phyloP scores from a whole-genome alignment of 1,140 invertebrate genomes.

The Belonocnema kinseyi region DNA sequence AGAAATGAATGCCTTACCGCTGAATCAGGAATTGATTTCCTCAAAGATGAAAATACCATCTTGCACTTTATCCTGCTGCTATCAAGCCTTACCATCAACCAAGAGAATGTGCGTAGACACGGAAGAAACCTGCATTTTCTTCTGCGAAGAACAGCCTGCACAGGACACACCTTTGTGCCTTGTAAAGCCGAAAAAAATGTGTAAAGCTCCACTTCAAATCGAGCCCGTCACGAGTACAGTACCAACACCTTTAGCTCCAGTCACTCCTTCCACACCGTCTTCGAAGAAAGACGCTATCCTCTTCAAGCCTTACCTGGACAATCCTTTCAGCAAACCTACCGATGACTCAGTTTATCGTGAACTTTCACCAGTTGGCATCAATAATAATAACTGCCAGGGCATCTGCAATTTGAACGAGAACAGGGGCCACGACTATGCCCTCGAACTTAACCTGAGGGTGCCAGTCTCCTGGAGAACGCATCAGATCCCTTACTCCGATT shows the following conservation, averaged over 20 bases:
- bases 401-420: conserved; percentile 66
- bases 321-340: conserved; percentile 72
- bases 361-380: conserved; percentile 49
- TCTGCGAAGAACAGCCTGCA: conserved; percentile 50
- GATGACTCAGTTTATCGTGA: conserved; percentile 47
- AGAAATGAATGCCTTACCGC: not conserved
- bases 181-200: conserved; percentile 64
- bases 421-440: conserved; percentile 58
- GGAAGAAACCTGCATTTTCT: conserved; percentile 37
- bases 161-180: conserved; percentile 71
- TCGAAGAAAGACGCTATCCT: conserved; percentile 73
- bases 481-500: conserved; percentile 51
- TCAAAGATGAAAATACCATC: conserved; percentile 53
- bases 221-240: conserved; percentile 69
- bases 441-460: conserved; percentile 65
- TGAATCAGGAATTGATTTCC: conserved; percentile 42
- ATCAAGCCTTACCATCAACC: conserved; percentile 48
- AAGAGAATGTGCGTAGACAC: conserved; percentile 55
- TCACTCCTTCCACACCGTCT: conserved; percentile 52
- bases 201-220: conserved; percentile 42
- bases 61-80: conserved; percentile 57
- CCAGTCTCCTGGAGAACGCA: conserved; percentile 63
- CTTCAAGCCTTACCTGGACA: conserved; percentile 83
- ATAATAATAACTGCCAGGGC: conserved; percentile 67
- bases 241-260: conserved; percentile 66